Evolutionary conservation across 1,140 invertebrate genomes (phyloP), one percentile per base, ranked within the genome.

Genomic region (Lepeophtheirus salmonis): DNA sequence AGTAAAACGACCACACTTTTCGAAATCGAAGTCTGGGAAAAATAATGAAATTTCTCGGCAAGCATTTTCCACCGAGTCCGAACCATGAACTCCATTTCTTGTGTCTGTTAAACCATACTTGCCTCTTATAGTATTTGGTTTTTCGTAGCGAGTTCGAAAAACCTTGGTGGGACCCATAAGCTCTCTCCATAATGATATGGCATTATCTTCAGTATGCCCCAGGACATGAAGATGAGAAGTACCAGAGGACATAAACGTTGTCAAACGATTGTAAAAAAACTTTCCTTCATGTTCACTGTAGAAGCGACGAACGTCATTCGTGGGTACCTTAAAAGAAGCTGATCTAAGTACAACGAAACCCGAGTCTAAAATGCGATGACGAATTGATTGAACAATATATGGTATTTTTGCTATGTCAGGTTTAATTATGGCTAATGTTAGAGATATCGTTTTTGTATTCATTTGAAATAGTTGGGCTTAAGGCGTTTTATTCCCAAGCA

Each of bases 131-230:
- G 79, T 79, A 58, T 82, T 67, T 1, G 88, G 88, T 54, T 80
- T 76, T 65, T 77, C 78, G 69, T 80, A 86, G 59, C 88, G 80
- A 17, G 84, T 80, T 68, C 81, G 80, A 67, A 77, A 84, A 0
- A 82, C 82, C 75, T 89, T 89, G 0, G 89, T 92, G 0, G 88
- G 88, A 0, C 89, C 89, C 75, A 94, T 80, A 20, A 92, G 68
- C 60, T 73, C 66, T 66, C 89, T 77, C 89, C 89, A 95, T 53
- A 80, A 73, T 21, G 69, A 59, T 56, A 94, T 83, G 3, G 82
- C 84, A 74, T 88, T 77, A 41, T 80, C 72, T 64, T 78, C 74
- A 16, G 81, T 53, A 41, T 41, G 30, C 58, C 20, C 54, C 24
- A 51, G 50, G 21, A 50, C 53, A 62, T 59, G 65, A 73, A 84